Evolutionary conservation across 2,797 vertebrate species (phyloP).

Genomic region (Philypnodon macrostomus): DNA sequence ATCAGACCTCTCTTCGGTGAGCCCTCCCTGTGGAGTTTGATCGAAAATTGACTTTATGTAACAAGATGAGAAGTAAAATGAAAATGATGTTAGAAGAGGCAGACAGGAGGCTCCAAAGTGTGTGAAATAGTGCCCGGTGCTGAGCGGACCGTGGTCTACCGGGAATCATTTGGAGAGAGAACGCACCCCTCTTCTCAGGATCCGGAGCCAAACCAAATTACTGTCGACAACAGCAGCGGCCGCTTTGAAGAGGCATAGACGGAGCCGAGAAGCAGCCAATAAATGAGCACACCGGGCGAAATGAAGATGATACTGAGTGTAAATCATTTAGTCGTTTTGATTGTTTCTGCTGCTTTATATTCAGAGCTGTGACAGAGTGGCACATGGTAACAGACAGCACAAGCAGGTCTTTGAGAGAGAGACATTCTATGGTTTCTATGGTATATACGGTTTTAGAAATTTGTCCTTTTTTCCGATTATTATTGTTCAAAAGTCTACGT

Average conservation of each 20-base stretch:
- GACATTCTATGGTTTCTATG: too few relatives aligned
- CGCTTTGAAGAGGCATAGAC: conserved; percentile 9
- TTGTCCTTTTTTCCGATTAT: too few relatives aligned
- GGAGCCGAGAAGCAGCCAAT: conserved; percentile 7
- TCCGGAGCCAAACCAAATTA: conserved; percentile 57
- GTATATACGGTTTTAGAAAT: too few relatives aligned
- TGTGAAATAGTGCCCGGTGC: conserved; percentile 12
- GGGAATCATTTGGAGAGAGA: conserved; percentile 53
- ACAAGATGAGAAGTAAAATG: conserved; percentile 37
- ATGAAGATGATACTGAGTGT: conserved; percentile 40
- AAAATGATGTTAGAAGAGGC: conserved; percentile 39
- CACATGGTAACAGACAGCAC: not conserved
- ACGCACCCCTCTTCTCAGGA: conserved; percentile 47
- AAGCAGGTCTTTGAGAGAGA: not conserved
- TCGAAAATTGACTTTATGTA: conserved; percentile 41
- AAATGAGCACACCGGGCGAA: conserved; percentile 18
- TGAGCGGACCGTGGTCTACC: conserved; percentile 36
- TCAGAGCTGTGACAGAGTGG: conserved; percentile 1
- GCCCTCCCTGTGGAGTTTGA: conserved; percentile 25
- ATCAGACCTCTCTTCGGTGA: conserved; percentile 35
- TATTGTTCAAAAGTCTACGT: too few relatives aligned
- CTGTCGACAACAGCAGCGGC: conserved; percentile 44
- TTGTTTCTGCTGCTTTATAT: conserved; percentile 37
- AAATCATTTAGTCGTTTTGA: conserved; percentile 32
- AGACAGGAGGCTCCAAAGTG: conserved; percentile 25